Evolutionary conservation across 1,140 invertebrate genomes (phyloP), one percentile per base, ranked within the genome.

Genomic region (Portunus trituberculatus): DNA sequence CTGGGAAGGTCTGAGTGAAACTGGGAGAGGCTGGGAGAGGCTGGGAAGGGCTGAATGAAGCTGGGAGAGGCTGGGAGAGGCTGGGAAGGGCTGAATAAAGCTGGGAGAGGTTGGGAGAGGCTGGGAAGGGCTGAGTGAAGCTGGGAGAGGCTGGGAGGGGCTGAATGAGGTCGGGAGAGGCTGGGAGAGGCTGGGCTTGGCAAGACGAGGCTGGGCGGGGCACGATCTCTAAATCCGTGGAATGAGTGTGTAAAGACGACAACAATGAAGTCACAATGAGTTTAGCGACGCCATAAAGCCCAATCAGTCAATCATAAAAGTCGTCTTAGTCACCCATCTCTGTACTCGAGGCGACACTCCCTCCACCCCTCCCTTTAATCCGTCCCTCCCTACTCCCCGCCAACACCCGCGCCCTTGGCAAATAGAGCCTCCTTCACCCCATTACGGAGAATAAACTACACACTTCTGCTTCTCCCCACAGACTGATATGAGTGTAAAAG

Each of bases 221-320:
- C n/a, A 25, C 1, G 67, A 76, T 25, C 16, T 76, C 20, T 20
- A 3, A 76, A 7, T 1, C 67, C 67, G 1, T n/a, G 67, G 67
- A n/a, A n/a, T 76, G 67, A 76, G 67, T 76, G 20, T 20, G 67
- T 76, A 76, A 76, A 76, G 25, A 76, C 67, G 67, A 76, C 67
- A 76, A 76, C 67, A 76, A 76, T 76, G 67, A 76, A n/a, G 67
- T 76, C n/a, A 76, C 67, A 76, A 76, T 76, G 67, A 76, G 67
- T 76, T 76, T 25, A 76, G 67, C 25, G 67, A n/a, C 16, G 67
- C 25, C 67, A n/a, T n/a, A 76, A 76, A 76, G 52, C 16, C 12
- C 67, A 76, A 76, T 76, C 67, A 76, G 20, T 76, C 67, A 76
- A 76, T 76, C 67, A 76, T 76, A 76, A 76, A 76, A 12, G 20